Evolutionary conservation across 2,888 invertebrate genomes (phyloP), one percentile per base, ranked within the genome.

Genomic region (Fragum whitleyi): DNA sequence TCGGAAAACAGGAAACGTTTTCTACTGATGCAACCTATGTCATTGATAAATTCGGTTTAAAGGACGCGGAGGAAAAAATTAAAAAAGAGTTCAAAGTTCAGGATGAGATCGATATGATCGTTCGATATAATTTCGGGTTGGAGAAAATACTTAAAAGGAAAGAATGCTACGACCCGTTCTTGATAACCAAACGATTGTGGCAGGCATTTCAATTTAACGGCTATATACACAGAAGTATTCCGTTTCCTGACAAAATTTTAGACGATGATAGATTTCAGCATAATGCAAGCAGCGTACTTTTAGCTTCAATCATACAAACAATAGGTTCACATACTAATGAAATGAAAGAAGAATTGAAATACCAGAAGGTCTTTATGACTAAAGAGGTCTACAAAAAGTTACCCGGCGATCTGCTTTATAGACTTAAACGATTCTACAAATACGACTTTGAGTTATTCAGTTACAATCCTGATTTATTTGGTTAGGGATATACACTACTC

Each of bases 1-100:
- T 88, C 0, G 86, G 87, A 14, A 81, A 80, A 62, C 23, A 79
- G 28, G 87, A 88, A 79, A 79, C 84, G 21, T 82, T 88, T 76
- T 36, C 32, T 5, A n/a, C 57, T 19, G 84, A 84, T 28, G 14
- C 75, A 3, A 23, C 70, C 2, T 74, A 70, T 11, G 75, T 87
- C n/a, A 57, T 88, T 9, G 55, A 72, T 0, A 78, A 70, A 32
- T 74, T 82, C 11, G 67, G 70, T n/a, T 67, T 86, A 23, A 67
- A 69, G 7, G n/a, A 74, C 6, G n/a, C 75, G 1, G 32, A 62
- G 6, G 67, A 67, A 53, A 29, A 26, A 2, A 23, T 7, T 6
- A 39, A 73, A 23, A 53, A 61, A 36, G 55, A 69, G 28, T 26
- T 39, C 26, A 62, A 68, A 39, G 59, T 71, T 0, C 55, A 59